Conservation (phyloP, 2,113 vertebrate species). For the Cynocephalus volans region DNA sequence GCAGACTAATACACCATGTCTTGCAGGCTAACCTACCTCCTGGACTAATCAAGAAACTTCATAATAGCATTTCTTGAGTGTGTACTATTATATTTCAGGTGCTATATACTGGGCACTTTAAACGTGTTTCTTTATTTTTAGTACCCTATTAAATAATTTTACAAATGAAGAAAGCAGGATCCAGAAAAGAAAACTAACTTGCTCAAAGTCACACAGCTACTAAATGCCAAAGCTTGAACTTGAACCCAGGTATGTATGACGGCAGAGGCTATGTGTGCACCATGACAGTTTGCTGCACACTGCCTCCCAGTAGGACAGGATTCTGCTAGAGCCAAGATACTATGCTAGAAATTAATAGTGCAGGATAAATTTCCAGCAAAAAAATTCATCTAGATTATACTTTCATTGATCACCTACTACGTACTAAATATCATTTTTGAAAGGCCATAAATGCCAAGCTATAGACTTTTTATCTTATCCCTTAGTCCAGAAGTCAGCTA, state of each 20-base stretch:
- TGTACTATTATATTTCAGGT: not conserved
- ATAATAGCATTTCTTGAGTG: not conserved
- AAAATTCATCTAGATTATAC: not conserved
- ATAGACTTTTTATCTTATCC: not conserved
- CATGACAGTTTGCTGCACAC: not conserved
- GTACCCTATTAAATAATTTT: not conserved
- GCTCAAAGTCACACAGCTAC: not conserved
- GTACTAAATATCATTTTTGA: not conserved
- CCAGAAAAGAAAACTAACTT: conserved; percentile 36
- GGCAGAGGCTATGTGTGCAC: not conserved
- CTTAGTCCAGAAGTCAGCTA: not conserved
- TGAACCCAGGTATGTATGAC: not conserved
- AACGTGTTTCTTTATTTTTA: not conserved
- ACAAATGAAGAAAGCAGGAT: conserved; percentile 21
- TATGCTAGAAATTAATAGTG: not conserved
- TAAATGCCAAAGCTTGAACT: not conserved
- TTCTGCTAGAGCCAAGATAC: not conserved
- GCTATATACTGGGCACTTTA: not conserved
- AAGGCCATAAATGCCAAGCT: not conserved
- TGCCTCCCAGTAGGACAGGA: not conserved
- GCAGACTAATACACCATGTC: not conserved
- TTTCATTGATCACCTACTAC: conserved; percentile 31
- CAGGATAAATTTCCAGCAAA: not conserved
- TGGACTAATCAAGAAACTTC: not conserved
- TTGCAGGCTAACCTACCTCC: not conserved